phyloP scores from a whole-genome alignment of 2,797 vertebrate genomes.

The Eupleurogrammus muticus region DNA sequence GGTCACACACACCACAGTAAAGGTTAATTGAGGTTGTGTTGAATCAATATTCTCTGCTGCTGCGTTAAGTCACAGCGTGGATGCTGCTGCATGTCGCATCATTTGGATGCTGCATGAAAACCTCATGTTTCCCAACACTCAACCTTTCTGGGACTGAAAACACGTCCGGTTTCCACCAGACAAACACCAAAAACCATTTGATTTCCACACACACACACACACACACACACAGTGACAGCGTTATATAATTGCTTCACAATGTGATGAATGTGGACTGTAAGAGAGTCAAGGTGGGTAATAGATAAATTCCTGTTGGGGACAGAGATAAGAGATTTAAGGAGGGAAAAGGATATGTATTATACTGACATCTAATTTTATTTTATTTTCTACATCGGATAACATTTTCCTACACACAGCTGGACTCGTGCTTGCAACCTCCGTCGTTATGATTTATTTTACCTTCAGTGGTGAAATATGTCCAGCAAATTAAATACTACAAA shows the following conservation, averaged over 20 bases:
- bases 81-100: conserved; percentile 32
- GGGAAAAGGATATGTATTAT: conserved; percentile 22
- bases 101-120: conserved; percentile 8
- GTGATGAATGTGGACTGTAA: conserved; percentile 57
- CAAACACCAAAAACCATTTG: conserved; percentile 1
- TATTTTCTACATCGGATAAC: conserved; percentile 36
- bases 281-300: conserved; percentile 30
- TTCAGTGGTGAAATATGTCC: neutral
- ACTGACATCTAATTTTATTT: conserved; percentile 34
- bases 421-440: conserved; percentile 17
- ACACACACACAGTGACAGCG: conserved; percentile 35
- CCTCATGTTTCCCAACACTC: neutral
- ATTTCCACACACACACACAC: neutral
- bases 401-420: conserved; percentile 11
- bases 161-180: neutral
- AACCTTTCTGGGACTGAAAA: neutral
- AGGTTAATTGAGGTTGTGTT: conserved; percentile 49
- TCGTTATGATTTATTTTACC: conserved; percentile 41
- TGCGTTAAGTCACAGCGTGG: conserved; percentile 23
- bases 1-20: conserved; percentile 19
- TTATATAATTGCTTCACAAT: conserved; percentile 43
- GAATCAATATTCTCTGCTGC: conserved; percentile 34
- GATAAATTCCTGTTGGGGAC: conserved; percentile 32
- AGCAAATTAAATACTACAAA: conserved; percentile 8
- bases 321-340: conserved; percentile 45